Evolutionary conservation across 1,140 invertebrate genomes (phyloP), one percentile per base, ranked within the genome.

Genomic region (Drosophila burlai): DNA sequence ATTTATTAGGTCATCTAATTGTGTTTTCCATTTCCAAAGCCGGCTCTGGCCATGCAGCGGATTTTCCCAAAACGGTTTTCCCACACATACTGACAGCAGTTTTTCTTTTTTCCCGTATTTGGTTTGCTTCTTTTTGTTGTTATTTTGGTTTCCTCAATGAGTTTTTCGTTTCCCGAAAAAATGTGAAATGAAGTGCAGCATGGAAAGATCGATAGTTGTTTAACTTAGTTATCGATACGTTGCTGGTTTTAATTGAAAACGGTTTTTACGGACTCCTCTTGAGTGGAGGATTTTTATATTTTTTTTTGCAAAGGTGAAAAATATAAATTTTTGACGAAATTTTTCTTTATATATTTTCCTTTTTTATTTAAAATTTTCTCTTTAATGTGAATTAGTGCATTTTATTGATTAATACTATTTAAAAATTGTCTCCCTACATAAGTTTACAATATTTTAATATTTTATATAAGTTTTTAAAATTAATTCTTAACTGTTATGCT

Each of bases 1-100:
- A 91, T 90, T 90, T 90, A 90, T 90, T 90, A 85, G 85, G 85
- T 90, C 85, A 90, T 90, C 86, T 90, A 90, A 90, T 90, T 90
- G 85, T 91, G 82, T 90, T 90, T 90, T 91, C 85, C 81, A 91
- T 90, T 90, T 86, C 81, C 69, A 89, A 77, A 72, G 59, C 43
- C 46, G 24, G 45, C 65, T 64, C 43, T 40, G 61, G 47, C 45
- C 68, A 64, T 47, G 54, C 73, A 72, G 77, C 69, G 78, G 75
- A 76, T 89, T 89, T 89, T 89, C 77, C 73, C 84, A 75, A 75
- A 83, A 61, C 74, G 71, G 75, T 90, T 90, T 90, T 90, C 86
- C 85, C 85, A 89, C 81, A 58, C 42, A 45, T 43, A 68, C 47
- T 31, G 29, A 59, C 42, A 58, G 52, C n/a, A 36, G 54, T 74